These are phyloP conservation scores for Tauraco hartlaubi DNA, from an alignment of 2,797 vertebrate genomes.

Conservation along the genomic window DNA sequence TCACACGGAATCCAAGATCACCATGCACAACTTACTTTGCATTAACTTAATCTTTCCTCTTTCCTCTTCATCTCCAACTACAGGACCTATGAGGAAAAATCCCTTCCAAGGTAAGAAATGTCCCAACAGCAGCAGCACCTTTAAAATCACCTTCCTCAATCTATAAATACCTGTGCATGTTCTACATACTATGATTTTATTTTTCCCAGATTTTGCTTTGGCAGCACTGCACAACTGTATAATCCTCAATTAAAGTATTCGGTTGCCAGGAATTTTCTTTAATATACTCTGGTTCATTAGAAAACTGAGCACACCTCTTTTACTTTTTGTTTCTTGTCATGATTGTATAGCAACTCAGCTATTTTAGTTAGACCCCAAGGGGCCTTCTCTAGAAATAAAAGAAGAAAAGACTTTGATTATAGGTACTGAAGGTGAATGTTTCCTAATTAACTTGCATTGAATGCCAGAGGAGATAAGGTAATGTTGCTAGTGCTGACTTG, in stretches of 20 bases:
- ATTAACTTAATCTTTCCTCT: neutral
- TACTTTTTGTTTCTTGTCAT: neutral
- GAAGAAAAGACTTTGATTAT: neutral
- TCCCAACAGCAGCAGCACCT: neutral
- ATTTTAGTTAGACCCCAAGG: slow-evolving; percentile 4
- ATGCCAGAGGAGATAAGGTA: slow-evolving; percentile 18
- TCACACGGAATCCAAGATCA: neutral
- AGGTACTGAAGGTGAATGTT: slow-evolving; percentile 1
- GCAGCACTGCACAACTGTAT: neutral
- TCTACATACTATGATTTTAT: neutral
- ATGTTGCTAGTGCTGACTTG: neutral
- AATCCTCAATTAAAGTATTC: neutral
- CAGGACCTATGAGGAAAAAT: neutral
- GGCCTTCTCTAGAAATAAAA: slow-evolving; percentile 27
- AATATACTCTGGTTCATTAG: neutral
- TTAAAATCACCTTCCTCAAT: neutral
- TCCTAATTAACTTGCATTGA: slow-evolving; percentile 42
- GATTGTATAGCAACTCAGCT: neutral
- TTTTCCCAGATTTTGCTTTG: neutral
- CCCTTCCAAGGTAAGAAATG: neutral
- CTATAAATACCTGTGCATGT: neutral
- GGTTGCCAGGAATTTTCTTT: neutral
- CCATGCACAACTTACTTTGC: neutral
- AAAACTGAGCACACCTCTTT: neutral
- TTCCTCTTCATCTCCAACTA: neutral